Evolutionary conservation across 2,888 invertebrate genomes (phyloP).

Genomic region (Habrosyne pyritoides): DNA sequence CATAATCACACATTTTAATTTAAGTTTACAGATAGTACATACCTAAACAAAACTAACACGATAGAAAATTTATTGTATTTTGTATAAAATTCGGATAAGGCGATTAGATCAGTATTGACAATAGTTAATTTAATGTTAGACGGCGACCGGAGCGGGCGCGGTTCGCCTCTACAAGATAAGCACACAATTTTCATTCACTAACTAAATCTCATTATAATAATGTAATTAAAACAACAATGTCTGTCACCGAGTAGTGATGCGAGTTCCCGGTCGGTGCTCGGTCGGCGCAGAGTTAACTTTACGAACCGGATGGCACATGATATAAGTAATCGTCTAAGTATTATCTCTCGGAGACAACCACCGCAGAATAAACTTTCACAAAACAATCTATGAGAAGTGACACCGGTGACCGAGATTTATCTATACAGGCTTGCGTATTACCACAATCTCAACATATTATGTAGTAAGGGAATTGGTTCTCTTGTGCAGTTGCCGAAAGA

Average conservation of each 20-base stretch:
- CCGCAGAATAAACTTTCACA: background rate
- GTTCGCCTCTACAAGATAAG: conserved; percentile 5
- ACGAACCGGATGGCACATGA: background rate
- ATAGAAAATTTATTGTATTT: conserved; percentile 40
- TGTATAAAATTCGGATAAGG: conserved; percentile 64
- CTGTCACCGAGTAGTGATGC: no score
- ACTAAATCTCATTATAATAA: no score
- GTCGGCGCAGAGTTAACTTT: background rate
- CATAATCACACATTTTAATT: conserved; percentile 22
- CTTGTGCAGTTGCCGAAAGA: no score
- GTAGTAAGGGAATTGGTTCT: no score
- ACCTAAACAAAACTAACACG: conserved; percentile 44
- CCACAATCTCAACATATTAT: no score
- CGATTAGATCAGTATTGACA: conserved; percentile 54
- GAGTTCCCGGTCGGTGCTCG: background rate
- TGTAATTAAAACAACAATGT: no score
- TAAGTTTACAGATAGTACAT: conserved; percentile 26
- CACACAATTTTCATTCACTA: background rate
- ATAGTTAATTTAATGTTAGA: conserved; percentile 22
- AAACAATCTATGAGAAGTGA: background rate
- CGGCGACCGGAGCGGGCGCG: conserved; percentile 7
- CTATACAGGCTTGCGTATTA: background rate
- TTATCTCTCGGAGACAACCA: background rate
- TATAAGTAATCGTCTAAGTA: background rate
- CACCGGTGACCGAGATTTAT: background rate